A percentile compares a stretch with the other conserved stretches of the same genome.
These are phyloP conservation scores for Drosophila quadrilineata DNA, from an alignment of 1,140 invertebrate genomes.

Conservation along the genomic window DNA sequence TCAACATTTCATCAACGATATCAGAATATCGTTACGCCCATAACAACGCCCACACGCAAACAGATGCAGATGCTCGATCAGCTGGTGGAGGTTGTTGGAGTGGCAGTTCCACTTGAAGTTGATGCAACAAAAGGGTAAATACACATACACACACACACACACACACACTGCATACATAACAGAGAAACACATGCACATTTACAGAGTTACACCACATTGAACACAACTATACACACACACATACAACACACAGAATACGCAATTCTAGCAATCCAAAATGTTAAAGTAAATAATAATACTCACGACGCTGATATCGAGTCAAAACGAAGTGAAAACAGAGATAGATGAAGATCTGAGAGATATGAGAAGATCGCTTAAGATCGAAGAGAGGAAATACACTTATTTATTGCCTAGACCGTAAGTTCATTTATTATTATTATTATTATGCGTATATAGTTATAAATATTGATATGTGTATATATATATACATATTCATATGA, in stretches of 20 bases:
- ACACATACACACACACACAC: slow-evolving; percentile 21
- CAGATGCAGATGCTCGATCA: slow-evolving; percentile 66
- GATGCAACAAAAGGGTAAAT: slow-evolving; percentile 36
- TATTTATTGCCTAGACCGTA: slow-evolving; percentile 72
- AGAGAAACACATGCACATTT: slow-evolving; percentile 9
- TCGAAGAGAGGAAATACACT: too few species aligned
- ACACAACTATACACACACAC: slow-evolving; percentile 15
- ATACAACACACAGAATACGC: slow-evolving; percentile 34
- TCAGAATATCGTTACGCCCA: slow-evolving; percentile 67
- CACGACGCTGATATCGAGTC: slow-evolving; percentile 32
- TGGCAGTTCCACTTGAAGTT: neutral
- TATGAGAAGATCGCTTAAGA: neutral
- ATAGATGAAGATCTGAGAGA: slow-evolving; percentile 8
- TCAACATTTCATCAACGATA: slow-evolving; percentile 88
- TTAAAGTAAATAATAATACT: slow-evolving; percentile 10
- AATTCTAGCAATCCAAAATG: slow-evolving; percentile 69
- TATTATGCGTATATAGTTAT: slow-evolving; percentile 37
- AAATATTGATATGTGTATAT: slow-evolving; percentile 31
- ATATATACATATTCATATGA: slow-evolving; percentile 40
- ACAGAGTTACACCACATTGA: too few species aligned
- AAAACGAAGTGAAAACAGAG: slow-evolving; percentile 3
- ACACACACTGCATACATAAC: slow-evolving; percentile 8
- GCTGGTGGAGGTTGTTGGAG: slow-evolving; percentile 33
- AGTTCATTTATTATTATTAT: slow-evolving; percentile 59
- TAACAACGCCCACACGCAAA: slow-evolving; percentile 58